A percentile compares a stretch with the other conserved stretches of the same genome.
phyloP scores from a whole-genome alignment of 1,140 invertebrate genomes.

The Aphelenchoides besseyi region DNA sequence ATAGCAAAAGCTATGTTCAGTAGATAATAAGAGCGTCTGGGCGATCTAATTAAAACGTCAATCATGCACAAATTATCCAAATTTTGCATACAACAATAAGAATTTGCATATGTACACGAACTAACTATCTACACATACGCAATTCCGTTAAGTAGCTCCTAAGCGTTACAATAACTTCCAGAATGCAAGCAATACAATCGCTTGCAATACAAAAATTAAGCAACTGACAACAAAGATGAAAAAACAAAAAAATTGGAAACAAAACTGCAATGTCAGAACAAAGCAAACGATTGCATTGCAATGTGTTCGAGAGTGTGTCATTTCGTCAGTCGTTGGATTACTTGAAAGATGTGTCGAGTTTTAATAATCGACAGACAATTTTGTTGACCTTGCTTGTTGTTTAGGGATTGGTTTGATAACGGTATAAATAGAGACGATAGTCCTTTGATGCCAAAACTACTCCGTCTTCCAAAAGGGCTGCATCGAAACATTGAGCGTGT shows the following conservation, averaged over 20 bases:
- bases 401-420: constrained; percentile 37
- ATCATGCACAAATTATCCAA: constrained; percentile 14
- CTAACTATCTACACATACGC: background rate
- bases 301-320: background rate
- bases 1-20: background rate
- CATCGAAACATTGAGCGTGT: constrained; percentile 98
- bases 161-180: background rate
- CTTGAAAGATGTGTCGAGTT: too few relatives aligned
- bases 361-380: too few relatives aligned
- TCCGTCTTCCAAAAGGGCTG: constrained; percentile 97
- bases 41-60: background rate
- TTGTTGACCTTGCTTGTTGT: background rate
- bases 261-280: background rate
- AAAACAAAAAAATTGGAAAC: background rate
- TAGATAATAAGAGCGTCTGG: background rate
- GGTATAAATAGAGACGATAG: constrained; percentile 69
- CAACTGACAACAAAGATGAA: background rate
- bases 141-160: constrained; percentile 2
- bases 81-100: constrained; percentile 15
- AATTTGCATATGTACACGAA: background rate
- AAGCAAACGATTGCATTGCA: background rate
- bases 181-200: background rate
- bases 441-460: constrained; percentile 93
- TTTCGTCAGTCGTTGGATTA: background rate
- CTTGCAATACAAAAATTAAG: background rate